Evolutionary conservation across 2,888 invertebrate genomes (phyloP), one percentile per base, ranked within the genome.

Genomic region (Lampropteryx suffumata): DNA sequence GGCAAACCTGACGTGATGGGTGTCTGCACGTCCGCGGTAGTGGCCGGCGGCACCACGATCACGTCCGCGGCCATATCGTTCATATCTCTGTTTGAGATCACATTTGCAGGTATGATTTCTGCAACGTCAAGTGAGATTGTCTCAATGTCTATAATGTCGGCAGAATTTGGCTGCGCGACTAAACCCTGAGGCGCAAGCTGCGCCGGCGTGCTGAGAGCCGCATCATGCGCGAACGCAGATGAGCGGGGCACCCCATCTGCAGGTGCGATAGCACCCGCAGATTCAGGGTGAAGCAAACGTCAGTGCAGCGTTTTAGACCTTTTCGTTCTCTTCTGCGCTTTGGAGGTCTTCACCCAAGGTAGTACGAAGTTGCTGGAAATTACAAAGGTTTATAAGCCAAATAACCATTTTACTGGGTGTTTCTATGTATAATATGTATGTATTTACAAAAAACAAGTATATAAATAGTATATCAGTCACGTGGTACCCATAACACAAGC

Each of bases 321-420:
- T 68, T 87, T 87, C 7, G 83, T 76, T 58, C 84, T 73, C 63
- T 87, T 89, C 62, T 79, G 62, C 5, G 86, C 79, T 57, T 84
- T 85, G 0, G 87, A 82, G 11, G 69, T 79, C 56, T 79, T 68
- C 57, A 88, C 80, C 89, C 89, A 89, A 0, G 89, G 84, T 29
- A 84, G 70, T 65, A 76, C 67, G 59, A 88, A 88, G 61, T 79
- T 71, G 33, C 88, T 88, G 81, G 1, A 84, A 83, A 51, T 50
- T 55, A 55, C 36, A 40, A 21, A 48, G 9, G 9, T 17, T 10
- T 10, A 7, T 35, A 8, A 24, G 35, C 5, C 8, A 33, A 17
- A 6, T n/a, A n/a, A n/a, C n/a, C n/a, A 13, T 9, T 5, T 33
- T 2, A 4, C 6, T 17, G 4, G n/a, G n/a, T n/a, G n/a, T n/a